Base-by-base conservation (phyloP, 37 sponge, comb jelly and placozoan genomes). In the Ephydatia muelleri region DNA sequence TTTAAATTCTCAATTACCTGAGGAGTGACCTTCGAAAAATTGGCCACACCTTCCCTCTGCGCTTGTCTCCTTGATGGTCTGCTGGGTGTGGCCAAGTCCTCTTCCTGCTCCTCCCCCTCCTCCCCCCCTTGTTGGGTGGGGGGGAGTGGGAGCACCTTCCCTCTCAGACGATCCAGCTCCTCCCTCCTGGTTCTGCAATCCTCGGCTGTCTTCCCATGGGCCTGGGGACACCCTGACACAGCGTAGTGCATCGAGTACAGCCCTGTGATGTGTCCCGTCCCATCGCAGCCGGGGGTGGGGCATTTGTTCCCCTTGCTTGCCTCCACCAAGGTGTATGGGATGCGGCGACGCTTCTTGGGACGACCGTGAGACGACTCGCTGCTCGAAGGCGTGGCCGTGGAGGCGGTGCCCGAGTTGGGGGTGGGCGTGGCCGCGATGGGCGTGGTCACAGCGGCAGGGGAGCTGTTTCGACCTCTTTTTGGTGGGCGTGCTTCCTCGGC, bases 231-330 rank as follows among this genome's bases (percentile, higher is more conserved):
- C 4, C 94, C 94, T 0, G 94, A 93, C 27, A 81, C 84, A 80
- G 90, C 90, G 78, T 86, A 93, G 78, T 93, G 94, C 88, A 87
- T 89, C 47, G 87, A 78, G 37, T 90, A 93, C 31, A 85, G 70
- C 0, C 88, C 88, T 27, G 91, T 89, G 37, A 89, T 75, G 67
- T 93, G 94, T 21, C 94, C 94, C 28, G 76, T 67, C 0, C 94
- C 94, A 84, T 86, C 88, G 81, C 94, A 93, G 12, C 91, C 94
- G 13, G 73, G 82, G 35, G 94, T 93, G 83, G 94, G 94, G 85
- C 94, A 93, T 3, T 31, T 43, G 79, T 84, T 87, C 8, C 90
- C 91, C 73, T 93, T 92, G 48, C 86, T 88, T 14, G 89, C 93
- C 89, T 92, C 93, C 33, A 92, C 93, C 38, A 92, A 75, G 21